Percentiles rank a stretch among this genome's conserved stretches.
Conservation (phyloP, 1,140 invertebrate species). For the Trypoxylus dichotomus region DNA sequence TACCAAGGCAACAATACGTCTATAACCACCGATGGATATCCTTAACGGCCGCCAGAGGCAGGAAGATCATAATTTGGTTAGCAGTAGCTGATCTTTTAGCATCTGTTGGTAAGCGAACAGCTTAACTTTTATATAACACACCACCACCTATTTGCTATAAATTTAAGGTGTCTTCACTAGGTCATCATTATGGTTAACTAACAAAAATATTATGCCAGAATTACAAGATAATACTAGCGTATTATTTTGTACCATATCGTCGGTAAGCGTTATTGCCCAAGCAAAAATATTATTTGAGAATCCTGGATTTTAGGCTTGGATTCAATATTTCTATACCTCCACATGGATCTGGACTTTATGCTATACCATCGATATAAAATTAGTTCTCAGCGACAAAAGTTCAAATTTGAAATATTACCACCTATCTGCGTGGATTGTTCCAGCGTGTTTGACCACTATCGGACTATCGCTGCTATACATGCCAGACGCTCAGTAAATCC, state of each 20-base stretch:
- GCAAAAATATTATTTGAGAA: not conserved
- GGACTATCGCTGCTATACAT: constrained; percentile 73
- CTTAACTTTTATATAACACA: constrained; percentile 35
- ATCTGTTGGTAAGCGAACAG: constrained; percentile 64
- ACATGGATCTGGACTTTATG: constrained; percentile 84
- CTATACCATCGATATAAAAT: constrained; percentile 78
- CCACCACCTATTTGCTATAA: constrained; percentile 31
- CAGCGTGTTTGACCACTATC: constrained; percentile 65
- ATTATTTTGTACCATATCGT: constrained; percentile 71
- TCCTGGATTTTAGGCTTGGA: constrained; percentile 67
- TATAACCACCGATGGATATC: constrained; percentile 57
- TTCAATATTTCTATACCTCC: constrained; percentile 81
- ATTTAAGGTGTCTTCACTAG: constrained; percentile 70
- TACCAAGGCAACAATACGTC: constrained; percentile 49
- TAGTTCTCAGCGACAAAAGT: constrained; percentile 64
- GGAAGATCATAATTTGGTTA: constrained; percentile 75
- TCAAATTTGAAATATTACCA: constrained; percentile 66
- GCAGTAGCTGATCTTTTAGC: constrained; percentile 77
- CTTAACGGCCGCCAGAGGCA: constrained; percentile 62
- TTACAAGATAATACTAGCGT: constrained; percentile 66
- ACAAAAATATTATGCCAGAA: constrained; percentile 65
- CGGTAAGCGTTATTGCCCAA: constrained; percentile 58
- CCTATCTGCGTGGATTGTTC: constrained; percentile 68
- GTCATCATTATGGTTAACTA: constrained; percentile 70
- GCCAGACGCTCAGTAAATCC: constrained; percentile 71